These are phyloP conservation scores for Imbricaverruca yamaguchii DNA, from an alignment of 2,888 invertebrate species.

Conservation along the genomic window DNA sequence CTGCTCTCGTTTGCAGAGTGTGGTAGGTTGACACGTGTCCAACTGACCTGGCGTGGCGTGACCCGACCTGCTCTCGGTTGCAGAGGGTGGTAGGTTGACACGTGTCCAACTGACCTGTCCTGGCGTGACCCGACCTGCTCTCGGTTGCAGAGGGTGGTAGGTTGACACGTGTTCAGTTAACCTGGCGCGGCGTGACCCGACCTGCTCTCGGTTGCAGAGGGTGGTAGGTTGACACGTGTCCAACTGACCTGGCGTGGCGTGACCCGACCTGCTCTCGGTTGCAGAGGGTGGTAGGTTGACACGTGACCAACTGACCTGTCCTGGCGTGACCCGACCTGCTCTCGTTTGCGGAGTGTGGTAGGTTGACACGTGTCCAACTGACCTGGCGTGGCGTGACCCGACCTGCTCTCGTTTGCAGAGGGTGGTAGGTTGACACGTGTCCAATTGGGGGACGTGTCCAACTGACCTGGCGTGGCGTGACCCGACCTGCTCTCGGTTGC, in stretches of 20 bases:
- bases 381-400: not conserved
- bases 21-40: constrained; percentile 62
- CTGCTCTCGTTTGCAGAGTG: constrained; percentile 57
- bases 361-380: no score
- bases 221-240: not conserved
- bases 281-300: constrained; percentile 81
- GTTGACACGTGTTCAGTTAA: constrained; percentile 44
- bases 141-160: constrained; percentile 70
- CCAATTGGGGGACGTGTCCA: no score
- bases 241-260: not conserved
- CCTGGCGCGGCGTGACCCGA: not conserved
- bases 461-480: not conserved
- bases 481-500: not conserved
- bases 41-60: not conserved
- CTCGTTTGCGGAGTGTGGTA: not conserved
- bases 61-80: not conserved
- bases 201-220: not conserved
- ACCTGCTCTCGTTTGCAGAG: constrained; percentile 50
- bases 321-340: not conserved
- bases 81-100: not conserved
- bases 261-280: not conserved
- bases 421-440: constrained; percentile 82
- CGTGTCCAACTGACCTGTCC: no score
- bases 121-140: not conserved
- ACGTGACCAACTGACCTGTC: not conserved